These are phyloP conservation scores for Zaprionus vittiger DNA, from an alignment of 1,140 invertebrate genomes.

Conservation along the genomic window DNA sequence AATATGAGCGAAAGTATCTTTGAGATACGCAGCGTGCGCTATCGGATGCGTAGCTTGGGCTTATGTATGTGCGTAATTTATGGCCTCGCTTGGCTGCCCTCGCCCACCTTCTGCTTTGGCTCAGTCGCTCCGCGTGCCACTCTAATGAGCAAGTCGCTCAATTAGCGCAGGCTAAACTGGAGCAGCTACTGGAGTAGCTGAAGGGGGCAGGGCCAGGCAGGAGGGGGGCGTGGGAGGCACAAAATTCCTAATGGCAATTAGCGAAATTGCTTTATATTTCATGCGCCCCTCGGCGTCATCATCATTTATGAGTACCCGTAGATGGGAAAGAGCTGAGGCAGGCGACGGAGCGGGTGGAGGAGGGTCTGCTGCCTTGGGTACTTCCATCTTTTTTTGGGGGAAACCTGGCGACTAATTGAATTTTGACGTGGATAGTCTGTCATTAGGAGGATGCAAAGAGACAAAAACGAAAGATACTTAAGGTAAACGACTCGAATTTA, in stretches of 20 bases:
- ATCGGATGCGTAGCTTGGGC: slow-evolving; percentile 29
- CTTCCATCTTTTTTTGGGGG: slow-evolving; percentile 1
- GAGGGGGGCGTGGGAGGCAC: slow-evolving; percentile 1
- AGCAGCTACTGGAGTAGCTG: neutral
- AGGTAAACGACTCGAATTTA: slow-evolving; percentile 65
- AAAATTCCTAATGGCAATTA: slow-evolving; percentile 75
- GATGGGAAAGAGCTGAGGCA: no score
- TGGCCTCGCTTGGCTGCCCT: slow-evolving; percentile 30
- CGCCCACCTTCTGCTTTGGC: slow-evolving; percentile 20
- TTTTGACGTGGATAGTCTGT: slow-evolving; percentile 67
- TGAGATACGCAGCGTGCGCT: slow-evolving; percentile 42
- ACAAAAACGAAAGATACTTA: slow-evolving; percentile 48
- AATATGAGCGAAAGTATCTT: slow-evolving; percentile 77
- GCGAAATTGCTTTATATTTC: slow-evolving; percentile 79
- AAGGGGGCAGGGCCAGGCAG: neutral
- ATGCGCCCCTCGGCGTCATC: slow-evolving; percentile 54
- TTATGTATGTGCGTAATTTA: slow-evolving; percentile 67
- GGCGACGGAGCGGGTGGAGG: neutral
- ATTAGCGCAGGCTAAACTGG: slow-evolving; percentile 51
- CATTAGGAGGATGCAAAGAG: slow-evolving; percentile 67
- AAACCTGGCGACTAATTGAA: slow-evolving; percentile 62
- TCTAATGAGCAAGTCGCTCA: slow-evolving; percentile 71
- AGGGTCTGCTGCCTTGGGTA: slow-evolving; percentile 11
- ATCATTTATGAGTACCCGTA: slow-evolving; percentile 71
- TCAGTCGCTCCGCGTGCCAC: slow-evolving; percentile 7